Conservation (phyloP, 2,797 vertebrate species). For the Acipenser ruthenus region DNA sequence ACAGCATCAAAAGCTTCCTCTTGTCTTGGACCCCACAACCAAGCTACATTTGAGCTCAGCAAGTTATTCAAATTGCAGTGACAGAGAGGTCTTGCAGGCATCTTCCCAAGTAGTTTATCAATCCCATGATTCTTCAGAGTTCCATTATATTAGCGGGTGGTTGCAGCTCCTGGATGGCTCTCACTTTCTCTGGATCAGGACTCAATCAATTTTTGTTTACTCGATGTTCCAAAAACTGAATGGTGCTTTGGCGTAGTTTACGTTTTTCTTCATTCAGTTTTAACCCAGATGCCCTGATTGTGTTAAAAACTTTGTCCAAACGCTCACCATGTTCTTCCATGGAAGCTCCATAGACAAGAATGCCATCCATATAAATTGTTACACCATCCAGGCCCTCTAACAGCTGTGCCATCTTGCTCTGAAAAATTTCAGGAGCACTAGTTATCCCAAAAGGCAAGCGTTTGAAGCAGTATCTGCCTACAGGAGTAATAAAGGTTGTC, state of each 20-base stretch:
- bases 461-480: constrained; percentile 6
- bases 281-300: background rate
- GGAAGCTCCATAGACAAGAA: background rate
- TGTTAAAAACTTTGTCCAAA: background rate
- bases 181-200: constrained; percentile 13
- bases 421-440: constrained; percentile 15
- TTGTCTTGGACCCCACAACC: constrained; percentile 8
- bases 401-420: constrained; percentile 9
- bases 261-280: background rate
- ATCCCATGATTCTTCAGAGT: constrained; percentile 5
- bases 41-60: background rate
- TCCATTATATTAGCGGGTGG: constrained; percentile 2
- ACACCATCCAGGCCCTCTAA: constrained; percentile 6
- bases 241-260: background rate
- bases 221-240: constrained; percentile 12
- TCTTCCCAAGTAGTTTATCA: constrained; percentile 11
- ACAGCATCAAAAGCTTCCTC: constrained; percentile 5
- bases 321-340: background rate
- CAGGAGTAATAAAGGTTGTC: constrained; percentile 6
- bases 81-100: constrained; percentile 8
- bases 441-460: constrained; percentile 14
- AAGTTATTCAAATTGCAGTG: background rate
- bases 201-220: constrained; percentile 5
- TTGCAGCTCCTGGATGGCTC: background rate
- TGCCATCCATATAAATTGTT: constrained; percentile 7